Evolutionary conservation across 1,140 invertebrate genomes (phyloP), one percentile per base, ranked within the genome.

Genomic region (Delia radicum): DNA sequence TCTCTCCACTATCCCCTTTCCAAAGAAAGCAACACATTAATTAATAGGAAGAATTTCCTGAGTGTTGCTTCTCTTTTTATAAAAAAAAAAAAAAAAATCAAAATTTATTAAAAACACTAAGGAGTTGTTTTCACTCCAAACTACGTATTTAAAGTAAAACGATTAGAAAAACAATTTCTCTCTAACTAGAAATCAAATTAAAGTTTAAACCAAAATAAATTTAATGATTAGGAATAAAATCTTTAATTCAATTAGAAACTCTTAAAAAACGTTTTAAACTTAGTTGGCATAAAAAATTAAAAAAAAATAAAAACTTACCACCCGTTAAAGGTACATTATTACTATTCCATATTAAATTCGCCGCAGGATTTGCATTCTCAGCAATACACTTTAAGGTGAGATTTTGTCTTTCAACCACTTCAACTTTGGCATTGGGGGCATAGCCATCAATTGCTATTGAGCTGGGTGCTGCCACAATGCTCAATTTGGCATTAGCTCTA

Each of bases 391-490:
- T 93, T 69, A 98, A 86, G 33, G 91, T 90, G 10, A 95, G 88
- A n/a, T 93, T 91, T 80, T 95, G 92, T 13, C 93, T 92, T 77
- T 96, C 94, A 81, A 92, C 92, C 24, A 97, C 92, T 83, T 95
- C 94, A 33, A 97, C 92, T 81, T 92, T 92, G 26, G 92, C 92
- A 79, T 92, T 93, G 21, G 91, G 89, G 1, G 90, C 88, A 82
- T 94, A 91, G 78, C 92, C 92, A 21, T 92, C 89, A 74, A 97
- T 95, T 79, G 95, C 93, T 69, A 97, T 94, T 1, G 92, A 91
- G n/a, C 92, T 93, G 0, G 95, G 95, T 1, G 94, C 94, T 7
- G 95, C 95, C 95, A 96, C 91, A 79, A 97, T 95, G 81, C 90
- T 92, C 62, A 97, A 89, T 75, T 91, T 90, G 12, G 94, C 94